phyloP scores from a whole-genome alignment of 2,888 invertebrate species.

The Leucania comma region DNA sequence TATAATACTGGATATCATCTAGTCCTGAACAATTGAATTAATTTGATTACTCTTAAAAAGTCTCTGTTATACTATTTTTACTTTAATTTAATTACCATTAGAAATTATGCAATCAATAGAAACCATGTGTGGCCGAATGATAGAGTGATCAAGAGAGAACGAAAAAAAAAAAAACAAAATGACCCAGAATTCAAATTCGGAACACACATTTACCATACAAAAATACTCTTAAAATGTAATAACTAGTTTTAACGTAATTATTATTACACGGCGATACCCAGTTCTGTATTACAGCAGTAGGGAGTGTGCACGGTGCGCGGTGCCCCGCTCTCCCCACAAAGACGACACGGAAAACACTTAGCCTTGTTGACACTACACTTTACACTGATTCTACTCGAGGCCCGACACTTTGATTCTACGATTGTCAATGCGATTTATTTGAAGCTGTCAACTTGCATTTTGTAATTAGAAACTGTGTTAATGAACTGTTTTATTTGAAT shows the following conservation, averaged over 20 bases:
- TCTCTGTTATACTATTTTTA: no score
- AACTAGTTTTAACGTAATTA: slow-evolving; percentile 20
- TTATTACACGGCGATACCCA: slow-evolving; percentile 46
- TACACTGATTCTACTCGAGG: slow-evolving; percentile 82
- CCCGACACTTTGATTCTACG: slow-evolving; percentile 73
- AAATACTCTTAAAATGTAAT: slow-evolving; percentile 9
- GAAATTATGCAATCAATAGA: not conserved
- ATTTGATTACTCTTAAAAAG: not conserved
- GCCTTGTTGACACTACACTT: slow-evolving; percentile 90
- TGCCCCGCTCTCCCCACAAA: slow-evolving; percentile 79
- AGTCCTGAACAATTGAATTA: not conserved
- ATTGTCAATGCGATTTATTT: slow-evolving; percentile 63
- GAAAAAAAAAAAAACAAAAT: not conserved
- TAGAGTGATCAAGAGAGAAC: no score
- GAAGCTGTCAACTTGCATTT: slow-evolving; percentile 44
- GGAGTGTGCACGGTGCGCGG: slow-evolving; percentile 52
- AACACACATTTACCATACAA: not conserved
- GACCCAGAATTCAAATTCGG: not conserved
- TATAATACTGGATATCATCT: not conserved
- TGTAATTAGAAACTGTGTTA: slow-evolving; percentile 42
- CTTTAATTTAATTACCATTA: not conserved
- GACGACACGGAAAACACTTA: slow-evolving; percentile 88
- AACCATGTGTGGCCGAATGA: no score
- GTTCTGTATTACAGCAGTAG: slow-evolving; percentile 40
- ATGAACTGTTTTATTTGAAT: slow-evolving; percentile 30